A percentile compares a stretch with the other conserved stretches of the same genome.
Conservation (phyloP, 2,888 invertebrate genomes). For the Hydriomena furcata region DNA sequence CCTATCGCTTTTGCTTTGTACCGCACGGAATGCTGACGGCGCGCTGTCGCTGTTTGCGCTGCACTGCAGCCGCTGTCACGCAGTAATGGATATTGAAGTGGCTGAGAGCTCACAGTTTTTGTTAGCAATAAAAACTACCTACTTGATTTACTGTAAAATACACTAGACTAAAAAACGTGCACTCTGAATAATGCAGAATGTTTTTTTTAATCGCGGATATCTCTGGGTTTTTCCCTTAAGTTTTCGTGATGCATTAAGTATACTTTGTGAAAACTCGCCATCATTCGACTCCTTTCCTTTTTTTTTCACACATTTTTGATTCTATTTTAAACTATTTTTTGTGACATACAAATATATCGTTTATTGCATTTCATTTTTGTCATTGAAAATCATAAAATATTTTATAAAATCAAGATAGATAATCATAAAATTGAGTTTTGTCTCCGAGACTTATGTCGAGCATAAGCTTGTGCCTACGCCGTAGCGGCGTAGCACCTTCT, state of each 20-base stretch:
- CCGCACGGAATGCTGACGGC: conserved; percentile 25
- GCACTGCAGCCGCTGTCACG: conserved; percentile 61
- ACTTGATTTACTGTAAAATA: conserved; percentile 5
- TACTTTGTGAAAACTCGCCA: no score
- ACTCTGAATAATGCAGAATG: neutral
- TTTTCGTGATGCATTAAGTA: no score
- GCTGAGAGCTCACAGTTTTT: conserved; percentile 46
- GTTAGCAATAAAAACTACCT: conserved; percentile 34
- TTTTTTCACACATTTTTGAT: neutral
- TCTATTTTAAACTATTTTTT: neutral
- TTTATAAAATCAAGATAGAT: no score
- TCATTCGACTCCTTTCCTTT: no score
- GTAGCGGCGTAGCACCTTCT: conserved; percentile 11
- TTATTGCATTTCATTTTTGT: no score
- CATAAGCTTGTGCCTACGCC: conserved; percentile 5
- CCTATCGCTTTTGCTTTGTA: conserved; percentile 12
- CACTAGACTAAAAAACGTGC: neutral
- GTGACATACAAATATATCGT: no score
- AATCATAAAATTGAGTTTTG: neutral
- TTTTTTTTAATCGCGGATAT: conserved; percentile 18
- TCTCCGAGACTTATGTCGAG: no score
- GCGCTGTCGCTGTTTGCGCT: conserved; percentile 63
- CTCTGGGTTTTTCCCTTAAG: no score
- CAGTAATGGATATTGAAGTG: conserved; percentile 71
- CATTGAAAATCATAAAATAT: no score